Conservation (phyloP, 2,888 invertebrate species). For the Chromoteleia sp. region DNA sequence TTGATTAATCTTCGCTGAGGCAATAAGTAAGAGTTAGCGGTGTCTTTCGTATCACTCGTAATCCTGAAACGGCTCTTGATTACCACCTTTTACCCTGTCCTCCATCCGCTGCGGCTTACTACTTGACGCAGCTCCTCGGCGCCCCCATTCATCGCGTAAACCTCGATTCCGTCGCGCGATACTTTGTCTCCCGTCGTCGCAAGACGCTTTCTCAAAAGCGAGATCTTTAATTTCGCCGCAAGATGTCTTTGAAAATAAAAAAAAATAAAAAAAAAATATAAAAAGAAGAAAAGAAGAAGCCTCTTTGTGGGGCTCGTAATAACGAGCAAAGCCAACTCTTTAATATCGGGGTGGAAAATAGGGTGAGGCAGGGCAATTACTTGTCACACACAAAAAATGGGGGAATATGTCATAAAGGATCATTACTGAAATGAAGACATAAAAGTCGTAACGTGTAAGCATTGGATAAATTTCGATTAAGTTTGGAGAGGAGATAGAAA, state of each 20-base stretch:
- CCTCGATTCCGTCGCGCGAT: constrained; percentile 39
- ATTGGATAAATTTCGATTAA: constrained; percentile 28
- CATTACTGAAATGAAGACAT: constrained; percentile 40
- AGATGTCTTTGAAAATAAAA: constrained; percentile 62
- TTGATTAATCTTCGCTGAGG: constrained; percentile 42
- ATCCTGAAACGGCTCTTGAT: constrained; percentile 69
- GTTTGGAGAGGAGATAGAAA: background rate
- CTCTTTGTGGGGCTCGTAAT: constrained; percentile 59
- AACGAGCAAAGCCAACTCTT: constrained; percentile 49
- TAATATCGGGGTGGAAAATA: constrained; percentile 56
- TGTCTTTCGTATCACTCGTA: constrained; percentile 57
- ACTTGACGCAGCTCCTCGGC: constrained; percentile 54
- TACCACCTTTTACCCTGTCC: constrained; percentile 54
- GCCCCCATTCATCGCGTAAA: constrained; percentile 54
- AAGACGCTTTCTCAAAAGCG: constrained; percentile 65
- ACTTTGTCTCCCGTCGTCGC: constrained; percentile 54
- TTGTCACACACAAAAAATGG: constrained; percentile 7
- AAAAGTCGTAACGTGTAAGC: constrained; percentile 22
- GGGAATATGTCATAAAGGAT: constrained; percentile 24
- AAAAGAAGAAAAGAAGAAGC: constrained; percentile 36
- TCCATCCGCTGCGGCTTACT: constrained; percentile 36
- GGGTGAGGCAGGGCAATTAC: constrained; percentile 51
- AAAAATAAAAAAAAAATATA: constrained; percentile 36
- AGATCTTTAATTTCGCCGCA: constrained; percentile 74
- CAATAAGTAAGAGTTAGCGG: constrained; percentile 55